These are phyloP conservation scores for Thaumetopoea pityocampa DNA, from an alignment of 1,140 invertebrate species.

Conservation along the genomic window DNA sequence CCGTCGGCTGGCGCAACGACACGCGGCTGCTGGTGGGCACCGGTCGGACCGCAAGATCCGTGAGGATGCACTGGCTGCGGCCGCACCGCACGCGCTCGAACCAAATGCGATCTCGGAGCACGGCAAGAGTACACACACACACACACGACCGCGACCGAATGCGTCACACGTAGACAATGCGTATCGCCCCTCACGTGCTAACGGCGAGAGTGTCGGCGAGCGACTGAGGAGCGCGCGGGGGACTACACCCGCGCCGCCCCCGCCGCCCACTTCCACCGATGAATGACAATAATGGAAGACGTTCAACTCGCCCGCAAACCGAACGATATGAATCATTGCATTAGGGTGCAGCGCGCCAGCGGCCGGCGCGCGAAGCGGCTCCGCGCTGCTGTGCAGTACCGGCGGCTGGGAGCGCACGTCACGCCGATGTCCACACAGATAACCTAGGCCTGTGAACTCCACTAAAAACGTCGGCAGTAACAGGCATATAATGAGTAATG, in stretches of 20 bases:
- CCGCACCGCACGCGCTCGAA: constrained; percentile 49
- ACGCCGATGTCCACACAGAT: too few species aligned
- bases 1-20: constrained; percentile 32
- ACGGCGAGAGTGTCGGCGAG: constrained; percentile 66
- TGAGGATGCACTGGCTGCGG: constrained; percentile 28
- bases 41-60: constrained; percentile 19
- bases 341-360: constrained; percentile 72
- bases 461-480: background rate
- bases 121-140: constrained; percentile 62
- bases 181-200: constrained; percentile 66
- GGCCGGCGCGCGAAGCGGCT: constrained; percentile 45
- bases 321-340: constrained; percentile 76
- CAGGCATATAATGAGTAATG: background rate
- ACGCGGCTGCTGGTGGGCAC: constrained; percentile 12
- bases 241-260: constrained; percentile 59
- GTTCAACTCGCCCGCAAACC: constrained; percentile 75
- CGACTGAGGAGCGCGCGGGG: constrained; percentile 60
- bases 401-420: too few species aligned
- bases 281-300: constrained; percentile 76
- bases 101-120: constrained; percentile 45
- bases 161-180: constrained; percentile 56
- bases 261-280: constrained; percentile 73
- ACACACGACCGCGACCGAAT: constrained; percentile 58
- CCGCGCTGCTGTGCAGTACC: constrained; percentile 28
- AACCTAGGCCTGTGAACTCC: background rate